phyloP scores from a whole-genome alignment of 2,113 vertebrate species.

The Guaruba guarouba region DNA sequence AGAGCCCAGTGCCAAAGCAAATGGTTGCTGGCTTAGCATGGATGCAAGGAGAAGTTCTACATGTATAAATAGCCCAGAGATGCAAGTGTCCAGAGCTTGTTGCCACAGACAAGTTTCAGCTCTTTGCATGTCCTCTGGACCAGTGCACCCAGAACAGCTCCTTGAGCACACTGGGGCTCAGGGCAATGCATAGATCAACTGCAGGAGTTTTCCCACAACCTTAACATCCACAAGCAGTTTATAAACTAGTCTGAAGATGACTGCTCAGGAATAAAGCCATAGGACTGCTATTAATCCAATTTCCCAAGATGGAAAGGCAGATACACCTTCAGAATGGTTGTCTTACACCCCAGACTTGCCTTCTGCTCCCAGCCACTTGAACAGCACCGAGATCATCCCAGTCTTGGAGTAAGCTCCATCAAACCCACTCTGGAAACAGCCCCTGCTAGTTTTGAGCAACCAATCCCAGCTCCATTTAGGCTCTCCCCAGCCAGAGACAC shows the following conservation, averaged over 20 bases:
- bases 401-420: not conserved
- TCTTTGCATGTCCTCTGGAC: not conserved
- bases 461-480: not conserved
- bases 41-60: not conserved
- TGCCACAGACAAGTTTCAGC: not conserved
- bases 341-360: not conserved
- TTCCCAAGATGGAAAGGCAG: not conserved
- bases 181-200: not conserved
- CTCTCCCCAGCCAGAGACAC: not conserved
- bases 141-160: not conserved
- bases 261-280: not conserved
- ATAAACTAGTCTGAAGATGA: not conserved
- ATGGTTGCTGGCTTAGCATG: not conserved
- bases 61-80: not conserved
- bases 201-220: not conserved
- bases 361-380: not conserved
- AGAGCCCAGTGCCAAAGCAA: not conserved
- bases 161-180: fast-evolving
- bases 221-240: not conserved
- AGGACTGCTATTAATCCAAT: not conserved
- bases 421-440: not conserved
- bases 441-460: not conserved
- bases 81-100: not conserved
- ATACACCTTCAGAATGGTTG: fast-evolving
- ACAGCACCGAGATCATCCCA: not conserved